A percentile compares a stretch with the other conserved stretches of the same genome.
These are phyloP conservation scores for Rhincodon typus DNA, from an alignment of 2,797 vertebrate genomes.

Conservation along the genomic window DNA sequence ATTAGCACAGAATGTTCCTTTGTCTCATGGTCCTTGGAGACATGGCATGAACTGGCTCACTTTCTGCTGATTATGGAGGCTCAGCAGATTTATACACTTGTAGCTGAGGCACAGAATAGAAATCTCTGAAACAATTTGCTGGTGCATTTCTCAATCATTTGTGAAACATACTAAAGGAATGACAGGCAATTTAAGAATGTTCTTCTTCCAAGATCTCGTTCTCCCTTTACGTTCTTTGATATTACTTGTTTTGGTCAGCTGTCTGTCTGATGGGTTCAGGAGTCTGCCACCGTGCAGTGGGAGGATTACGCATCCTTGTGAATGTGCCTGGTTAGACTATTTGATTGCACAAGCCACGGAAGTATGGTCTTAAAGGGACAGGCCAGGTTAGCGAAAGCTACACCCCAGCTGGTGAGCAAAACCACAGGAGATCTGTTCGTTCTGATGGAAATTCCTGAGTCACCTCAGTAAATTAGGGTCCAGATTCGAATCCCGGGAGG, in stretches of 20 bases:
- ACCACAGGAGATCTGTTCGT: neutral
- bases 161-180: neutral
- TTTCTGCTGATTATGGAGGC: neutral
- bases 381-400: neutral
- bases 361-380: neutral
- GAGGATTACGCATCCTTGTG: neutral
- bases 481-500: neutral
- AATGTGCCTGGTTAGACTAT: neutral
- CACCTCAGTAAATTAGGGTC: neutral
- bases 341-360: neutral
- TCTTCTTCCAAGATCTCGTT: neutral
- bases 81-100: neutral
- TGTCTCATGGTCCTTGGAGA: neutral
- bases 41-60: neutral
- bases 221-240: neutral
- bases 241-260: neutral
- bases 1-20: conserved; percentile 17
- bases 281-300: neutral
- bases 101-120: neutral
- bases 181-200: neutral
- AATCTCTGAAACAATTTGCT: neutral
- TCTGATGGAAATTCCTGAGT: neutral
- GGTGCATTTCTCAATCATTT: neutral
- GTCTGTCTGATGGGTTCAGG: neutral
- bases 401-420: neutral